Evolutionary conservation across 2,888 invertebrate species (phyloP).

Genomic region (Cataglyphis altisquamis): DNA sequence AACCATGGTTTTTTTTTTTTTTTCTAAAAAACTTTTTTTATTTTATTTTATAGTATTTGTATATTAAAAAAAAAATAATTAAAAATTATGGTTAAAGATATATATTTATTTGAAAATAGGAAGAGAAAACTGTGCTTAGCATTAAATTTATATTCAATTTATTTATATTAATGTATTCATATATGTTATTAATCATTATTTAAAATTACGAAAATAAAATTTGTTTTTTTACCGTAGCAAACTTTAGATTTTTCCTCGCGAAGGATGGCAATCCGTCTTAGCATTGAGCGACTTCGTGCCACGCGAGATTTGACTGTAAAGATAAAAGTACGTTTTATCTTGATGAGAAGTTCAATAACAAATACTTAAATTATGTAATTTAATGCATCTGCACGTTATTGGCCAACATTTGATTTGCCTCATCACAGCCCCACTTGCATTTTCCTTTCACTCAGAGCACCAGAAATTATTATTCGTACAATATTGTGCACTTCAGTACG

Average conservation of each 20-base stretch:
- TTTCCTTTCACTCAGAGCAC: conserved; percentile 23
- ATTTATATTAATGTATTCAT: not conserved
- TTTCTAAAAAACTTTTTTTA: not conserved
- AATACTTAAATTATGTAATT: not conserved
- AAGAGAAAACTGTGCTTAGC: not conserved
- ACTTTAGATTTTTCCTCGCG: conserved; percentile 81
- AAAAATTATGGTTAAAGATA: conserved; percentile 16
- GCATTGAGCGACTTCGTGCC: conserved; percentile 51
- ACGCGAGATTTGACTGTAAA: conserved; percentile 59
- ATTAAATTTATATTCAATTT: not conserved
- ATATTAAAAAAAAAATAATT: not conserved
- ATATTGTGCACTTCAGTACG: conserved; percentile 19
- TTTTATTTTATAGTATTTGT: not conserved
- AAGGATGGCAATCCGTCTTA: conserved; percentile 70
- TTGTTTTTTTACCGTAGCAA: conserved; percentile 80
- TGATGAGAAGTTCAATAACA: not conserved
- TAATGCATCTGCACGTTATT: not conserved
- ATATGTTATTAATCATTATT: conserved; percentile 1
- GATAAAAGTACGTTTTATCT: not conserved
- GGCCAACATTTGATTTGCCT: not conserved
- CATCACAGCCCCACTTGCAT: conserved; percentile 14
- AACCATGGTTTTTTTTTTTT: not conserved
- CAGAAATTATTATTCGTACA: conserved; percentile 15
- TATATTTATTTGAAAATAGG: not conserved
- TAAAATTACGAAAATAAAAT: conserved; percentile 22